phyloP scores from a whole-genome alignment of 1,140 invertebrate genomes.

The Calephelis nemesis region DNA sequence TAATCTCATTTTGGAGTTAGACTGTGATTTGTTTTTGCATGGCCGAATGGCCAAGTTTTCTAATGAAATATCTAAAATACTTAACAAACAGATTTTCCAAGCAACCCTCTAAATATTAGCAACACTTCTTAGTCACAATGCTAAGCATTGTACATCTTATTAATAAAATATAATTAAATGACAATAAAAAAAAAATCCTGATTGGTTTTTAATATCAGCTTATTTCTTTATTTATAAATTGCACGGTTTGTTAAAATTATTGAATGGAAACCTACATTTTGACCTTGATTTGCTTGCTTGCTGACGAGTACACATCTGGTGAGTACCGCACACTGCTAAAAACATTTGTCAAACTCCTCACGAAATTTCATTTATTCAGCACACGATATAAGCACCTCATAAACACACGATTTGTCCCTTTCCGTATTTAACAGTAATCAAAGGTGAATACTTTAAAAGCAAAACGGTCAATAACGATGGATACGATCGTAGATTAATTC shows the following conservation, averaged over 20 bases:
- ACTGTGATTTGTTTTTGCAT: too few relatives aligned
- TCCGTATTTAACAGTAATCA: too few relatives aligned
- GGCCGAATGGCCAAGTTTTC: too few relatives aligned
- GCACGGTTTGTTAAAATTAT: constrained; percentile 21
- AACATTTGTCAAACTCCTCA: constrained; percentile 4
- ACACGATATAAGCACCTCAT: neutral
- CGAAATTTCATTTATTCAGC: neutral
- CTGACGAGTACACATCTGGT: constrained; percentile 24
- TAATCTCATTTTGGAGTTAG: too few relatives aligned
- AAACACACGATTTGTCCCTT: too few relatives aligned
- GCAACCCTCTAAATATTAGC: too few relatives aligned
- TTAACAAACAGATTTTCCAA: too few relatives aligned
- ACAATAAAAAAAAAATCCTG: constrained; percentile 1
- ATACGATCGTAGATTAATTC: too few relatives aligned
- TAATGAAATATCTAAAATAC: too few relatives aligned
- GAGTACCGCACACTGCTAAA: constrained; percentile 18
- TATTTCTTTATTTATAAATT: constrained; percentile 18
- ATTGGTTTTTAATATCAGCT: constrained; percentile 25
- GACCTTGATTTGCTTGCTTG: constrained; percentile 26
- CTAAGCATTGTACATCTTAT: neutral
- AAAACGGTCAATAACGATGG: too few relatives aligned
- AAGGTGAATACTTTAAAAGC: too few relatives aligned
- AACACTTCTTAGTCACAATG: too few relatives aligned
- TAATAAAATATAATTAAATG: neutral
- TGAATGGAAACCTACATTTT: constrained; percentile 26